Base-by-base conservation (phyloP, 2,113 vertebrate genomes). In the Propithecus coquereli region DNA sequence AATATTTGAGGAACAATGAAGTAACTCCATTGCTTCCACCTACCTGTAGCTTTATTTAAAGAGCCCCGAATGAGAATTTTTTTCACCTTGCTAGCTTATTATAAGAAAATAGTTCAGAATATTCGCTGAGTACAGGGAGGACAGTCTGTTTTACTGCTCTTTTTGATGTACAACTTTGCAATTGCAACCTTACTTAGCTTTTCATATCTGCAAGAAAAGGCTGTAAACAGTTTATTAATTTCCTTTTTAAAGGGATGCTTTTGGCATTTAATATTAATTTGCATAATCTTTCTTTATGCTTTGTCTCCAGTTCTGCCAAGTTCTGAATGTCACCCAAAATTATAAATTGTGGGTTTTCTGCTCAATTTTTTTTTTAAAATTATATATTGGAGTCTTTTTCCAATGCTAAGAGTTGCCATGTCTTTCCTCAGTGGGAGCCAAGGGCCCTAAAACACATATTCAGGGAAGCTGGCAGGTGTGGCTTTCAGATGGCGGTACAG, bases 271-370 rank as follows among this genome's bases (percentile, higher is more conserved):
- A n/a, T 8, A 30, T 61, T 76, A 34, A 43, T 96, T 70, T 92
- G 84, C 95, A 74, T 96, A 57, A 40, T 90, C 57, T 96, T 95
- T 90, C 52, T 87, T 50, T 97, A 59, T 91, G 73, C 73, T 97
- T 96, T 91, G 73, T 88, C 70, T 97, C 92, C 73, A 92, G 76
- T 52, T 85, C 76, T 86, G 65, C 87, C 94, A 96, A 81, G 34
- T 76, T 95, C 90, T 88, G 82, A 95, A 59, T 20, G 65, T 96
- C 91, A 95, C 79, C 86, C 81, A 5, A 43, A 94, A 95, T 97
- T 95, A 97, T 52, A n/a, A 30, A 23, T 0, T 76, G 25, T 61
- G 68, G 57, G 34, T 85, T 96, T 90, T 92, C 90, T 65, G 80
- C 79, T 85, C 68, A 47, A 3, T 66, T 81, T 83, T 89, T 88